Conservation (phyloP, 1,140 invertebrate genomes). For the Phymorhynchus buccinoides region DNA sequence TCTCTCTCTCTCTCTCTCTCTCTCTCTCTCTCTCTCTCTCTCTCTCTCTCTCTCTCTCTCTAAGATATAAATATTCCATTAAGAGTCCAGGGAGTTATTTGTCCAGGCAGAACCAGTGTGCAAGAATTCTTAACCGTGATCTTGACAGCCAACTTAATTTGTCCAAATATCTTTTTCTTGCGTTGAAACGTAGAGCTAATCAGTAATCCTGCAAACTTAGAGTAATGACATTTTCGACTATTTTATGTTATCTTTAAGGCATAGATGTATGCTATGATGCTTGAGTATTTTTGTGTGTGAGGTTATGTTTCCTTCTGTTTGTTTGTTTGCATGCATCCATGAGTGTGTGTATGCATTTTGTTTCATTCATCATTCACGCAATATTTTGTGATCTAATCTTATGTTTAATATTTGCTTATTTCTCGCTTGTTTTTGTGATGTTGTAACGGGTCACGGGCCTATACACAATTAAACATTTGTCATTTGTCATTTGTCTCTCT, state of each 20-base stretch:
- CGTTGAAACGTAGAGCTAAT: too few species aligned
- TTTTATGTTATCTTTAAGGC: too few species aligned
- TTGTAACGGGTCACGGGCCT: too few species aligned
- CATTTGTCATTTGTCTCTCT: too few species aligned
- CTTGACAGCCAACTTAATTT: background rate
- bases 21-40: background rate
- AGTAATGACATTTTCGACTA: too few species aligned
- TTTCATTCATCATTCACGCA: background rate
- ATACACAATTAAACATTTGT: too few species aligned
- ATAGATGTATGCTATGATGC: too few species aligned
- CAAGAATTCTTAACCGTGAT: background rate
- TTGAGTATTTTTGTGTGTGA: too few species aligned
- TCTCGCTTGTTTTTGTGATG: background rate
- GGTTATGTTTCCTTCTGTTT: too few species aligned
- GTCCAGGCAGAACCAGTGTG: background rate
- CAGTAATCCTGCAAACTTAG: too few species aligned
- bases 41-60: background rate
- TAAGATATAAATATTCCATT: background rate
- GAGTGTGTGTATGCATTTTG: background rate
- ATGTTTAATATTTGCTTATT: background rate
- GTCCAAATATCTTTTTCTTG: too few species aligned
- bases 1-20: slow-evolving; percentile 1
- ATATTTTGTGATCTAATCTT: background rate
- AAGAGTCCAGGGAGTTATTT: too few species aligned
- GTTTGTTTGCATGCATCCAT: background rate